Evolutionary conservation across 2,888 invertebrate species (phyloP), one percentile per base, ranked within the genome.

Genomic region (Amiota minor): DNA sequence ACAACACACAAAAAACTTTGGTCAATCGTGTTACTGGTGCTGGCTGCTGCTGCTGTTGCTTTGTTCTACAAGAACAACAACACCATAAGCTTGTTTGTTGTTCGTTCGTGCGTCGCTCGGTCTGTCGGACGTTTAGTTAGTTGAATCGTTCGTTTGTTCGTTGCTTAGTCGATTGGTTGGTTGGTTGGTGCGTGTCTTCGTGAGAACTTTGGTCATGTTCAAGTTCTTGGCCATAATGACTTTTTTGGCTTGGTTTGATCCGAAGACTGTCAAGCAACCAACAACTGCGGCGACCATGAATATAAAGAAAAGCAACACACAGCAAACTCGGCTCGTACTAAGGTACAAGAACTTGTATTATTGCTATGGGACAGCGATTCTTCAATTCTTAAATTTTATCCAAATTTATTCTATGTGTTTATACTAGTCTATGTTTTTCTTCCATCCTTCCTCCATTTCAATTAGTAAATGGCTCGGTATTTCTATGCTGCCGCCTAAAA

Each of bases 161-260:
- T 64, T 14, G 9, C 23, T 23, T n/a, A 10, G n/a, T 14, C 46
- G 35, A 8, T 64, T 64, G 64, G 35, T 46, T 12, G 45, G n/a
- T 46, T 18, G 64, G 71, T 61, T 50, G 62, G 62, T 62, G 67
- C 71, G 72, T 72, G 72, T 50, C 59, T 72, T 67, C 59, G 65
- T 83, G 67, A 68, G 67, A 68, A 68, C 83, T 80, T 79, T 81
- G 81, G 80, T 78, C 80, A 80, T 80, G 80, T 76, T 75, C 76
- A 77, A 76, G 76, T 76, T 77, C 76, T 76, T 76, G 78, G 78
- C 78, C 78, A 59, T 59, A 20, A 18, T 59, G 59, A 11, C 35
- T 35, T 35, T 35, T 35, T 35, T 59, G 20, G 20, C 23, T 59
- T 59, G 20, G 59, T 35, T 35, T 35, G 35, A 9, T 35, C 23